Evolutionary conservation across 2,888 invertebrate genomes (phyloP).

Genomic region (Pollenia griseotomentosa): DNA sequence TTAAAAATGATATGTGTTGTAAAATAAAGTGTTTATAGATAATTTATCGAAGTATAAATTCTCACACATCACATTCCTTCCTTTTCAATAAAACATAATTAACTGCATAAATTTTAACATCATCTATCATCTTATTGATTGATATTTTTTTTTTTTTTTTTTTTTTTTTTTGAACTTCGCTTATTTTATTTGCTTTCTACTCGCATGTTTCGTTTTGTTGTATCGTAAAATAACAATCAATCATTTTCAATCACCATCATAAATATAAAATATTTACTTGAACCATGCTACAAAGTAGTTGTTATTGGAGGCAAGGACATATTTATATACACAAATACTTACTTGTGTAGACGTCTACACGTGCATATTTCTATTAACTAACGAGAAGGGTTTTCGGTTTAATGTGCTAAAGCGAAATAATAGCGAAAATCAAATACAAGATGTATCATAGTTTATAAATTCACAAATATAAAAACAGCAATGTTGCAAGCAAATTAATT

Average conservation of each 20-base stretch:
- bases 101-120: conserved; percentile 60
- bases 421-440: no score
- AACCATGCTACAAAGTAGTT: neutral
- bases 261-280: conserved; percentile 37
- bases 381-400: no score
- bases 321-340: neutral
- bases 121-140: conserved; percentile 64
- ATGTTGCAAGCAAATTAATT: no score
- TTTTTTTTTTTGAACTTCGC: neutral
- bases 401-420: no score
- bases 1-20: neutral
- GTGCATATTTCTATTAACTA: no score
- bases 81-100: conserved; percentile 53
- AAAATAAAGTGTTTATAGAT: neutral
- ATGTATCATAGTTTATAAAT: no score
- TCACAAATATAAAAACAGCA: no score
- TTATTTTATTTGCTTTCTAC: conserved; percentile 32
- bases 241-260: conserved; percentile 50
- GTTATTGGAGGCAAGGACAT: neutral
- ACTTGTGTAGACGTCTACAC: no score
- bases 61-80: conserved; percentile 1
- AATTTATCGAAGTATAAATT: conserved; percentile 5
- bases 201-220: neutral
- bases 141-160: conserved; percentile 34
- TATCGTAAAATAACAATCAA: conserved; percentile 44